phyloP scores from a whole-genome alignment of 1,140 invertebrate genomes.

The Temnothorax nylanderi region DNA sequence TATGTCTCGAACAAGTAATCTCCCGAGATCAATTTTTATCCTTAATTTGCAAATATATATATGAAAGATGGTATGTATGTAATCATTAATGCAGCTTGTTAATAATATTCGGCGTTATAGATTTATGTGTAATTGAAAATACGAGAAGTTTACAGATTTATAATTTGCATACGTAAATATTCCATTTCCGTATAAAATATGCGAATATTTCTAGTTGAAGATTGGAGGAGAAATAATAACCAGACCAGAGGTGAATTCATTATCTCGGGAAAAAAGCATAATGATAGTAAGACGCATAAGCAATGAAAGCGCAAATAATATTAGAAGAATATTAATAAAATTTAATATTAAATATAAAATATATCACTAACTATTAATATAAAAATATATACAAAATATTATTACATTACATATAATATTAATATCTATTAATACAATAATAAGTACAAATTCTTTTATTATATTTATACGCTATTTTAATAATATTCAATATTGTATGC shows the following conservation, averaged over 20 bases:
- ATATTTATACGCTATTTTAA: neutral
- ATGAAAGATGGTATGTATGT: neutral
- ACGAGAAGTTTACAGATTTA: conserved; percentile 26
- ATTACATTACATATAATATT: conserved; percentile 1
- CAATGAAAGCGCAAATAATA: neutral
- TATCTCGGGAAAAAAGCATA: conserved; percentile 13
- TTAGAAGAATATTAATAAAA: conserved; percentile 19
- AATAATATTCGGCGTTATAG: conserved; percentile 1
- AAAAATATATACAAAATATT: neutral
- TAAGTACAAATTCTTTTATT: conserved; percentile 20
- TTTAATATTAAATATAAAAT: neutral
- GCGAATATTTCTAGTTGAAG: conserved; percentile 30
- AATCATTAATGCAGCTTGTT: conserved; percentile 4
- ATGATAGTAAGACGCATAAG: conserved; percentile 5
- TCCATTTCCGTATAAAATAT: conserved; percentile 31
- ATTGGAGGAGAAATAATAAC: conserved; percentile 32
- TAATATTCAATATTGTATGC: conserved; percentile 6
- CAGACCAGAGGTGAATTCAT: neutral
- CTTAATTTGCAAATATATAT: neutral
- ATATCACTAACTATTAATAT: neutral
- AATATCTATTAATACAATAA: neutral
- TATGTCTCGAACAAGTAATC: neutral
- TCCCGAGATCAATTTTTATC: conserved; percentile 15
- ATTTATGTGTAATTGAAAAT: conserved; percentile 25
- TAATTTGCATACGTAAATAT: conserved; percentile 21